Evolutionary conservation across 2,113 vertebrate species (phyloP), one percentile per base, ranked within the genome.

Genomic region (Rallus limicola): DNA sequence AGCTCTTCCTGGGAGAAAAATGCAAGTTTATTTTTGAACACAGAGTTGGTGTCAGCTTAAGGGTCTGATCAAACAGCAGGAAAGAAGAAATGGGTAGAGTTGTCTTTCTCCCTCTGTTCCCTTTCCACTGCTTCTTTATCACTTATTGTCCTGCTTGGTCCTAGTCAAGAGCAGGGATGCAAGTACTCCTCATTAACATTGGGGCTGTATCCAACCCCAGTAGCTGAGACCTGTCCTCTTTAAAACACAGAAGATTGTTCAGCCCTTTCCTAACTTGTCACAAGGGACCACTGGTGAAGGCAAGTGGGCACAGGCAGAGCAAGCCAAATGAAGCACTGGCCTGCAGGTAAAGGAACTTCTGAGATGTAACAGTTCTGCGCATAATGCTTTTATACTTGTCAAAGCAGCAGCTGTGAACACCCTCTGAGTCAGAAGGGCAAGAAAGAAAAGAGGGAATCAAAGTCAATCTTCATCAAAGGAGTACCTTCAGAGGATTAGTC

Each of bases 291-390:
- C 29, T 55, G 48, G 29, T 42, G 28, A 1, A 11, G 33, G 13
- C 36, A 46, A 26, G 19, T 1, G 1, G 52, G 18, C 62, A 31
- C 1, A 2, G 25, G 8, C 18, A 56, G 16, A n/a, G 33, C 5
- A n/a, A 86, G 18, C 10, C 59, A 90, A 74, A 70, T 3, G 1
- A 72, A 69, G 36, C 23, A 60, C 0, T 10, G 36, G 31, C 23
- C 13, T 83, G 33, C 17, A 83, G 36, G 36, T 23, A 40, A 7
- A 58, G 59, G n/a, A 88, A 38, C 28, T 67, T 85, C 63, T 52
- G 44, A 25, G 71, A 28, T 28, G 4, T 36, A 53, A 64, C 33
- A 50, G 28, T 82, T 38, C 82, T 65, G 5, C 16, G 19, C 1
- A 1, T 60, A 75, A 64, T 33, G 31, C 40, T 86, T 76, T 52